A percentile compares a stretch with the other conserved stretches of the same genome.
Evolutionary conservation across 2,888 invertebrate species (phyloP).

Genomic region (Scaptomyza parva): DNA sequence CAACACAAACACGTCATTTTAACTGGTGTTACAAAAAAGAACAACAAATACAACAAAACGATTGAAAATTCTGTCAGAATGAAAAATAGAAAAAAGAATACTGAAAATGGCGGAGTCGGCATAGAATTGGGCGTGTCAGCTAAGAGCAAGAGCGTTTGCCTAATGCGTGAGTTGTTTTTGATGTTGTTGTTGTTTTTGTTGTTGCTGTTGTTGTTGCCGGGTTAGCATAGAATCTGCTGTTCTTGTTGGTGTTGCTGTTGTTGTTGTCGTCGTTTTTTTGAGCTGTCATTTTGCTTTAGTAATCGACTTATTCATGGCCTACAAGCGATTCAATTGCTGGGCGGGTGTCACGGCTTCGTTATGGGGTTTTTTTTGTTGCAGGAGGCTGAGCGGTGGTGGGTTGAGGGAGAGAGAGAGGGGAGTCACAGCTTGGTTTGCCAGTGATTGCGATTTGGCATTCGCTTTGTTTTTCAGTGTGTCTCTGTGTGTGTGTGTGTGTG

Average conservation of each 20-base stretch:
- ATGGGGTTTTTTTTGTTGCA: slow-evolving; percentile 5
- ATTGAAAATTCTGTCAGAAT: slow-evolving; percentile 18
- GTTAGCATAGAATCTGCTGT: background rate
- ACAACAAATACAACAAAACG: slow-evolving; percentile 22
- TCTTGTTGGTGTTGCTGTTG: background rate
- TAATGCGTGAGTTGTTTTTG: slow-evolving; percentile 33
- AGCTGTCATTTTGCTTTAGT: slow-evolving; percentile 63
- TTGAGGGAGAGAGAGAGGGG: background rate
- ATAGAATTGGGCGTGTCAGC: slow-evolving; percentile 1
- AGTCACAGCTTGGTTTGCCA: slow-evolving; percentile 50
- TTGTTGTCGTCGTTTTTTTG: slow-evolving; percentile 9
- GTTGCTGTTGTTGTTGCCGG: slow-evolving; percentile 7
- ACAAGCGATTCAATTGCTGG: slow-evolving; percentile 66
- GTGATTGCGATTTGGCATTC: slow-evolving; percentile 55
- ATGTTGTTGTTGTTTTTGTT: slow-evolving; percentile 3
- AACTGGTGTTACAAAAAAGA: slow-evolving; percentile 30
- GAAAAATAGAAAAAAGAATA: background rate
- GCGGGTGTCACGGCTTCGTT: slow-evolving; percentile 3
- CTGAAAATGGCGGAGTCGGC: slow-evolving; percentile 3
- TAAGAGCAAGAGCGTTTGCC: slow-evolving; percentile 4
- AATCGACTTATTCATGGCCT: slow-evolving; percentile 80
- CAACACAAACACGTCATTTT: slow-evolving; percentile 32
- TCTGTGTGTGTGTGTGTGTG: slow-evolving; percentile 16
- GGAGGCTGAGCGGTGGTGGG: background rate
- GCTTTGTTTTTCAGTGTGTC: slow-evolving; percentile 35